Percentiles rank a stretch among this genome's conserved stretches.
Evolutionary conservation across 2,113 vertebrate genomes (phyloP).

Genomic region (Smithornis capensis): DNA sequence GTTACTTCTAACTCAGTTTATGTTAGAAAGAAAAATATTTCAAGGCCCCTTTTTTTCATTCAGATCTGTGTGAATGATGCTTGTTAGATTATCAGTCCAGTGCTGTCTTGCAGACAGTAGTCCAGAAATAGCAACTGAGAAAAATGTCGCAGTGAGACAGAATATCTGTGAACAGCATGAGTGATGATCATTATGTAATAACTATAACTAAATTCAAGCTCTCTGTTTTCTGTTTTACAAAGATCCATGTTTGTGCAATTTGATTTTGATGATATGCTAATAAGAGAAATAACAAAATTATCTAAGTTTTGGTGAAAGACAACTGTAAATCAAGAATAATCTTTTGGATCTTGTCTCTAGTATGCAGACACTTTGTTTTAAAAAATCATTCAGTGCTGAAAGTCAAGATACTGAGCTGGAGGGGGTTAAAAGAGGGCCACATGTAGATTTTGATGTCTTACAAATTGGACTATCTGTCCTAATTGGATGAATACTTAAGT

Average conservation of each 20-base stretch:
- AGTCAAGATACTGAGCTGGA: not conserved
- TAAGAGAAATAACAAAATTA: not conserved
- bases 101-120: not conserved
- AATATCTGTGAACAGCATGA: not conserved
- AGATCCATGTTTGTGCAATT: not conserved
- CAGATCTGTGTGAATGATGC: not conserved
- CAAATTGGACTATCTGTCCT: not conserved
- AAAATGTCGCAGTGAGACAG: not conserved
- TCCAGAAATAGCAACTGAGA: not conserved
- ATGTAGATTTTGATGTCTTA: not conserved
- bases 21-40: not conserved
- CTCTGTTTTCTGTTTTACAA: not conserved
- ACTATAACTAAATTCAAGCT: not conserved
- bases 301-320: not conserved
- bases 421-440: not conserved
- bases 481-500: not conserved
- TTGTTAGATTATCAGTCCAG: not conserved
- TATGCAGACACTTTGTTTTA: not conserved
- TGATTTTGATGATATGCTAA: not conserved
- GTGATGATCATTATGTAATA: not conserved
- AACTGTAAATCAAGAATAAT: not conserved
- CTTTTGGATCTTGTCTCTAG: not conserved
- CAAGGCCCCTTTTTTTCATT: not conserved
- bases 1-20: not conserved
- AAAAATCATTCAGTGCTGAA: not conserved